These are phyloP conservation scores for Myotis planiceps DNA, from an alignment of 2,797 vertebrate species.

Conservation along the genomic window DNA sequence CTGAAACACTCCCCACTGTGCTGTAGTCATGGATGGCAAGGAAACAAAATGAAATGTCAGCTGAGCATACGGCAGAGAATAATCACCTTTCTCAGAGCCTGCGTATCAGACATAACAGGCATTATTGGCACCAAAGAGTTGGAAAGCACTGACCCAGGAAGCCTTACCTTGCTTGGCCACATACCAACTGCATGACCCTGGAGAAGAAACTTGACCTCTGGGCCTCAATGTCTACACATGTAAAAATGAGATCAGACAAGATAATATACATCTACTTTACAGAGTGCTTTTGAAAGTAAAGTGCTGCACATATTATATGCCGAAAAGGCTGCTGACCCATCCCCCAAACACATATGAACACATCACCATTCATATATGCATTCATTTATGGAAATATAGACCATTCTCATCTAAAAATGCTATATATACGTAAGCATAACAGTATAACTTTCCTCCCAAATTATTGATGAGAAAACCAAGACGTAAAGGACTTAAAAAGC, in stretches of 20 bases:
- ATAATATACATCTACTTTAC: not conserved
- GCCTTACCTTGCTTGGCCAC: not conserved
- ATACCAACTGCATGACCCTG: not conserved
- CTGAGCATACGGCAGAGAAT: not conserved
- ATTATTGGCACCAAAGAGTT: not conserved
- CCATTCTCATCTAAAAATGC: not conserved
- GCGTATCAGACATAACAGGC: not conserved
- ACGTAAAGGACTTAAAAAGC: not conserved
- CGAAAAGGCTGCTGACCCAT: not conserved
- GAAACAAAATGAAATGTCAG: slow-evolving; percentile 58
- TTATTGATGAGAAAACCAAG: not conserved
- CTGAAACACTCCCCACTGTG: not conserved
- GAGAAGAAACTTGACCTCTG: not conserved
- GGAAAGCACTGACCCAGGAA: not conserved
- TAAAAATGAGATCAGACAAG: not conserved
- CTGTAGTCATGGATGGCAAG: not conserved
- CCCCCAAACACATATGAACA: not conserved
- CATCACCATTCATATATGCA: not conserved
- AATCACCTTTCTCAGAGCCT: not conserved
- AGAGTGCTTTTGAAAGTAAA: not conserved
- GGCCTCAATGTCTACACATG: not conserved
- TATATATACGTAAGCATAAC: not conserved
- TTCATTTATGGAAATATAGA: not conserved
- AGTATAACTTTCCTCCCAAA: not conserved
- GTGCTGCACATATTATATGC: not conserved